Percentiles rank a stretch among this genome's conserved stretches.
Evolutionary conservation across 1,140 invertebrate genomes (phyloP).

Genomic region (Drosophila nannoptera): DNA sequence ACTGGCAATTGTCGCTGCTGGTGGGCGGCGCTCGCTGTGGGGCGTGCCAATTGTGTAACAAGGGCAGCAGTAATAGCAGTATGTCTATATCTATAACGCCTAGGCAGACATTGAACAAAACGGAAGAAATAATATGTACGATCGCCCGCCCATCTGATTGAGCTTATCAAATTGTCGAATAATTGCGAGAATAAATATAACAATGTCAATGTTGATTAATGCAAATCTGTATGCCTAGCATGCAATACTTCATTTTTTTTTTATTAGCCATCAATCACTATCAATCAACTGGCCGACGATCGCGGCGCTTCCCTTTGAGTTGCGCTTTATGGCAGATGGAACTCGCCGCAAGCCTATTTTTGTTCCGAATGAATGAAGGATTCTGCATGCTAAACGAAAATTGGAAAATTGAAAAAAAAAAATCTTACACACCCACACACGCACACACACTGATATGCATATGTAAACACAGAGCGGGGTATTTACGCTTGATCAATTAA

Average conservation of each 20-base stretch:
- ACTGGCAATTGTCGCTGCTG: constrained; percentile 26
- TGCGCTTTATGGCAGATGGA: constrained; percentile 40
- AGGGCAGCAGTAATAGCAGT: constrained; percentile 20
- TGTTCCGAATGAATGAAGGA: constrained; percentile 33
- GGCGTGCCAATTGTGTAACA: constrained; percentile 54
- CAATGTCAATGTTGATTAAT: neutral
- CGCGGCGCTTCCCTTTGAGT: constrained; percentile 50
- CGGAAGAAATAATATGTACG: neutral
- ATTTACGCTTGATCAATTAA: constrained; percentile 71
- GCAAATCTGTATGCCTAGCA: constrained; percentile 25
- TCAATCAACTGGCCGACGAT: constrained; percentile 41
- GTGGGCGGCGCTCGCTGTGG: constrained; percentile 46
- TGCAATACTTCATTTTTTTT: constrained; percentile 29
- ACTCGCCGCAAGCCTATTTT: constrained; percentile 38
- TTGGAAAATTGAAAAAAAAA: neutral
- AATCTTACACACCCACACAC: neutral
- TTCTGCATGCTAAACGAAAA: neutral
- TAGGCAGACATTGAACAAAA: constrained; percentile 16
- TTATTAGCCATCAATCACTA: constrained; percentile 27
- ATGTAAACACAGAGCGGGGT: constrained; percentile 25
- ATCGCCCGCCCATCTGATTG: neutral
- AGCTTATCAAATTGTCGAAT: constrained; percentile 20
- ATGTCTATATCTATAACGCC: constrained; percentile 37
- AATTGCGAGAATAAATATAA: constrained; percentile 10
- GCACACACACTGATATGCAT: constrained; percentile 26